Evolutionary conservation across 1,140 invertebrate species (phyloP), one percentile per base, ranked within the genome.

Genomic region (Drosophila nigromelanica): DNA sequence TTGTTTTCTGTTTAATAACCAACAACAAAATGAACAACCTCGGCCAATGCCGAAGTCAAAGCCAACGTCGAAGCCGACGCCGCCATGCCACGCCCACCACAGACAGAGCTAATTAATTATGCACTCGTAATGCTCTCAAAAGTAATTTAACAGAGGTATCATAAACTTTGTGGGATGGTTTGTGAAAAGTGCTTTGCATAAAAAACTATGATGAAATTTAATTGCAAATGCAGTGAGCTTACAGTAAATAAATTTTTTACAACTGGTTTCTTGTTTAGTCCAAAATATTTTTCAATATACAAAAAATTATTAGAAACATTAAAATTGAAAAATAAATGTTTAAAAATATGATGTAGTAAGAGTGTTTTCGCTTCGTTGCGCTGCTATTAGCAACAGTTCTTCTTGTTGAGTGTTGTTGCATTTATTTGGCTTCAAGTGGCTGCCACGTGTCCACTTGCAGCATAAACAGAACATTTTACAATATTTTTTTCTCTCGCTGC

Each of bases 21-120:
- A 54, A 45, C 68, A 55, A 54, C 48, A 69, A 55, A 52, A 67
- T 40, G 55, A 40, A 71, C 50, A 64, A 50, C n/a, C 24, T 27
- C 14, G 43, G 10, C 18, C 15, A n/a, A 43, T 43, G 15, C 11
- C 8, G 12, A 47, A 30, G 18, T 15, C 15, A 48, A 39, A 30
- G 47, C 56, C 30, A n/a, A 61, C n/a, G 39, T 30, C 50, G 21
- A 48, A 10, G 24, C 67, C 18, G 6, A 27, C n/a, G 37, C 59
- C 27, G 14, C 33, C 33, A 6, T 37, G 70, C 73, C 62, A 61
- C 73, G 60, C 73, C 68, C 60, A 54, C 70, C 43, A 58, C 69
- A 76, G 61, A 67, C 73, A 68, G 45, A 58, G 45, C 70, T 76
- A 72, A 72, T 76, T 76, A 72, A 76, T 73, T 73, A 76, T 76